Conservation (phyloP, 1,140 invertebrate species). For the Odontomachus brunneus region DNA sequence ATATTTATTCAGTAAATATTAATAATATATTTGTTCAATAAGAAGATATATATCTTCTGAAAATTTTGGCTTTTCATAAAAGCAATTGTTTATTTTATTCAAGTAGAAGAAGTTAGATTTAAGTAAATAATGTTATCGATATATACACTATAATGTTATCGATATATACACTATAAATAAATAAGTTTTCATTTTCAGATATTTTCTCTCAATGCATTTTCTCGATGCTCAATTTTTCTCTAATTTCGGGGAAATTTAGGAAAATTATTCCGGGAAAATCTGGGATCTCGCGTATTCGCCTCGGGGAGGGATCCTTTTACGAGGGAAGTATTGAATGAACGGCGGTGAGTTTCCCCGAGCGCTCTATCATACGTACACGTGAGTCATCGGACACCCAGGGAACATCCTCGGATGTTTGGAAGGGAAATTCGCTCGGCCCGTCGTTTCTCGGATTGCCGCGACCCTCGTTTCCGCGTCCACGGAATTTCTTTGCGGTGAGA, state of each 20-base stretch:
- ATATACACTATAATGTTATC: no score
- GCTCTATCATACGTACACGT: constrained; percentile 9
- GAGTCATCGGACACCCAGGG: constrained; percentile 57
- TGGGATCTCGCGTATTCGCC: not conserved
- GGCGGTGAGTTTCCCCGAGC: constrained; percentile 45
- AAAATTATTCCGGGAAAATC: no score
- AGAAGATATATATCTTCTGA: no score
- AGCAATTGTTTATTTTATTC: no score
- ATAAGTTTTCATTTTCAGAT: no score
- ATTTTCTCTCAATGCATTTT: no score
- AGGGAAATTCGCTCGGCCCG: constrained; percentile 14
- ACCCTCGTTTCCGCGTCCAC: constrained; percentile 27
- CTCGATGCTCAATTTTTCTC: not conserved
- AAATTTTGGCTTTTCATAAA: no score
- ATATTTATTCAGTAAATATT: no score
- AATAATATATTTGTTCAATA: no score
- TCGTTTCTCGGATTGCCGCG: not conserved
- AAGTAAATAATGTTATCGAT: no score
- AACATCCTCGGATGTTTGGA: not conserved
- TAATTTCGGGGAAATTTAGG: constrained; percentile 9
- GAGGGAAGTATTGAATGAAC: constrained; percentile 14
- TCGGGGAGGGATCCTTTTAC: not conserved
- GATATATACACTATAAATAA: no score
- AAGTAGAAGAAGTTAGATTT: no score
- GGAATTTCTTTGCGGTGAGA: constrained; percentile 52